Percentiles rank a stretch among this genome's conserved stretches.
Evolutionary conservation across 2,888 invertebrate species (phyloP).

Genomic region (Erebia aethiops): DNA sequence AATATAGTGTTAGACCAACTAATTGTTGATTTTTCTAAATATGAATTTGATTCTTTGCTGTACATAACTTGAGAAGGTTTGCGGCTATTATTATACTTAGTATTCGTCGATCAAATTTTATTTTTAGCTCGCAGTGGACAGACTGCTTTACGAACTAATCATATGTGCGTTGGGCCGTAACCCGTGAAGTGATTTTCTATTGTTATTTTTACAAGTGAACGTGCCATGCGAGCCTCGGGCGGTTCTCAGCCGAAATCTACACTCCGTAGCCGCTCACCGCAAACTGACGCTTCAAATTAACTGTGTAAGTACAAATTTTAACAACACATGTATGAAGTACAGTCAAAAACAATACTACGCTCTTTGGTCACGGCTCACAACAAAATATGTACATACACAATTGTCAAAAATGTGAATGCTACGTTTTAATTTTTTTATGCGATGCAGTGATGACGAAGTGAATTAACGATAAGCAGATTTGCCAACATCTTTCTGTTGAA

Average conservation of each 20-base stretch:
- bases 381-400: neutral
- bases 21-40: too few relatives aligned
- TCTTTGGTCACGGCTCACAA: neutral
- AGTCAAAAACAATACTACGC: slow-evolving; percentile 16
- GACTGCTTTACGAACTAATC: slow-evolving; percentile 16
- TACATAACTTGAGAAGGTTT: too few relatives aligned
- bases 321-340: slow-evolving; percentile 22
- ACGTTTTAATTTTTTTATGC: neutral
- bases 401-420: neutral
- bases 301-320: slow-evolving; percentile 45
- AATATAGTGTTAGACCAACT: too few relatives aligned
- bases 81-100: too few relatives aligned
- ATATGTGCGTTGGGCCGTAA: slow-evolving; percentile 37
- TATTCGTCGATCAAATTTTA: too few relatives aligned
- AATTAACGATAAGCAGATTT: neutral
- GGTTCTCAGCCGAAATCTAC: slow-evolving; percentile 65
- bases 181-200: slow-evolving; percentile 53
- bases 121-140: slow-evolving; percentile 4
- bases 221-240: slow-evolving; percentile 57
- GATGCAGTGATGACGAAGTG: neutral
- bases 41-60: too few relatives aligned
- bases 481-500: too few relatives aligned
- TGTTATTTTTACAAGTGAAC: slow-evolving; percentile 56
- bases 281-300: slow-evolving; percentile 55
- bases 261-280: slow-evolving; percentile 56